A percentile compares a stretch with the other conserved stretches of the same genome.
Evolutionary conservation across 2,113 vertebrate species (phyloP).

Genomic region (Peromyscus polionotus): DNA sequence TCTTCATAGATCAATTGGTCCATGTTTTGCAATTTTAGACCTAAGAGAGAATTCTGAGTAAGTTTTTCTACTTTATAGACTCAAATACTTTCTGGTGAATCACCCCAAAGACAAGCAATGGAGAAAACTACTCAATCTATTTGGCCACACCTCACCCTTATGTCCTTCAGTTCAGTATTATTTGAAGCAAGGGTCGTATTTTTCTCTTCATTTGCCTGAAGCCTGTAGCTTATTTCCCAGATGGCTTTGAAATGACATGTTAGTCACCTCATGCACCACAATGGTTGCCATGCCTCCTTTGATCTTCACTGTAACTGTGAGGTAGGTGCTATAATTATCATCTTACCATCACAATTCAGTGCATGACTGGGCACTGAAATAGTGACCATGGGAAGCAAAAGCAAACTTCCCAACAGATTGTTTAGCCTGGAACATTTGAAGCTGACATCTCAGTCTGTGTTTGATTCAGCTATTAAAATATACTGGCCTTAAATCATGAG

Average conservation of each 20-base stretch:
- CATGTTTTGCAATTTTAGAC: conserved; percentile 49
- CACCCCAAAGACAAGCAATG: not conserved
- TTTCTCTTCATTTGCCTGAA: conserved; percentile 55
- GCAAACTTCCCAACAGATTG: not conserved
- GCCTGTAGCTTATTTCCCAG: conserved; percentile 23
- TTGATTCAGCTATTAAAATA: conserved; percentile 61
- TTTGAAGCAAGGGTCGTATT: conserved; percentile 1
- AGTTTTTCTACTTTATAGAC: not conserved
- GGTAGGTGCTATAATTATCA: not conserved
- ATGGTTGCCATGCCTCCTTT: conserved; percentile 4
- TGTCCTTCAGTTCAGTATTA: conserved; percentile 28
- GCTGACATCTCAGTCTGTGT: conserved; percentile 49
- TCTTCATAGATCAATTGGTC: not conserved
- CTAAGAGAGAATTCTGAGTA: not conserved
- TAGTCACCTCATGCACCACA: not conserved
- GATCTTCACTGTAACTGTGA: conserved; percentile 10
- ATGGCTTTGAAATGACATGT: conserved; percentile 50
- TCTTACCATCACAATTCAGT: conserved; percentile 19
- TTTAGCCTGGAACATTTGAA: conserved; percentile 53
- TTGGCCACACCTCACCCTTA: not conserved
- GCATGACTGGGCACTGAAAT: not conserved
- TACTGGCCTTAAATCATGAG: conserved; percentile 54
- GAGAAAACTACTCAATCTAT: not conserved
- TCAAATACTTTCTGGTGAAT: not conserved
- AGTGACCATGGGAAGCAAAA: not conserved